Conservation (phyloP, 37 sponge, comb jelly and placozoan genomes). For the Chondrosia reniformis region DNA sequence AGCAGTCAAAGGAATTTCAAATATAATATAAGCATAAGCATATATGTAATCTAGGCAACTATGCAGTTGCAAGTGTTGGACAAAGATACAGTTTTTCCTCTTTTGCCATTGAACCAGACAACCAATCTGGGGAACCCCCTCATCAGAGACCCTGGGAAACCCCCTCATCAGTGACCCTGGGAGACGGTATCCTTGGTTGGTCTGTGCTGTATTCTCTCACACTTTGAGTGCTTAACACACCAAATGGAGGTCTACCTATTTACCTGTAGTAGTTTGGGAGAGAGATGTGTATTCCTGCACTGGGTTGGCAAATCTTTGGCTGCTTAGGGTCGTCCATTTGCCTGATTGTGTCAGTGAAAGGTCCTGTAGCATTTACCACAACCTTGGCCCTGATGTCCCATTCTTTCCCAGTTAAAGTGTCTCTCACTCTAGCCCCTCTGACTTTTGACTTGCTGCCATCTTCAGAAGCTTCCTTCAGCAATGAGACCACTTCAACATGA, state of each 20-base stretch:
- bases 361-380: constrained; percentile 97
- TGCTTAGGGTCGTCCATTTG: constrained; percentile 78
- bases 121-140: no score
- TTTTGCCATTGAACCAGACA: no score
- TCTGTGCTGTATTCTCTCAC: no score
- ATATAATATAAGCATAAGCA: no score
- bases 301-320: constrained; percentile 75
- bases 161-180: no score
- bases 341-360: constrained; percentile 86
- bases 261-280: constrained; percentile 92
- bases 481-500: constrained; percentile 75
- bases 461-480: constrained; percentile 24
- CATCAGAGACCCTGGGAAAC: no score
- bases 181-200: no score
- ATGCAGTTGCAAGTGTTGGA: no score
- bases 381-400: constrained; percentile 90
- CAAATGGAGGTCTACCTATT: background rate
- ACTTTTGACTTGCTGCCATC: constrained; percentile 41
- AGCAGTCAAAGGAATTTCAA: no score
- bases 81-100: no score
- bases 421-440: constrained; percentile 72
- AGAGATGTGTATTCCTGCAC: constrained; percentile 91
- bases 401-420: constrained; percentile 74
- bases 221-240: no score
- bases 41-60: no score